Evolutionary conservation across 2,888 invertebrate genomes (phyloP).

Genomic region (Cephus sareptanus): DNA sequence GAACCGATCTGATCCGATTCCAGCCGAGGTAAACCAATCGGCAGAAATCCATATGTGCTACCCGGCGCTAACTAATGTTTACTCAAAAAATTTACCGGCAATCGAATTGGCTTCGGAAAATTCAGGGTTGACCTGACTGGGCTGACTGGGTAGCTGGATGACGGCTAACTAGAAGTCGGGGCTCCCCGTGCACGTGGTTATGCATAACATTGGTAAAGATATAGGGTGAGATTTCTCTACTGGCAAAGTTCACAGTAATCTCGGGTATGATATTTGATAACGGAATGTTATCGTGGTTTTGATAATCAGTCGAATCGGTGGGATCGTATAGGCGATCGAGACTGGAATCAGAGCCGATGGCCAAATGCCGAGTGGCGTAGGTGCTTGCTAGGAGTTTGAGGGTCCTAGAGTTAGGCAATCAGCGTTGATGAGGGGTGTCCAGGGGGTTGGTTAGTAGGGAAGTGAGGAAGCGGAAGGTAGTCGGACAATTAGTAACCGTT

Average conservation of each 20-base stretch:
- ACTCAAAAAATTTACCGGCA: slow-evolving; percentile 58
- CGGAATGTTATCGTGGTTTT: not conserved
- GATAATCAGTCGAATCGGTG: not conserved
- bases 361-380: not conserved
- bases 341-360: not conserved
- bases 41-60: slow-evolving; percentile 20
- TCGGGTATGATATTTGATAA: not conserved
- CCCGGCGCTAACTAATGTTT: slow-evolving; percentile 65
- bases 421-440: slow-evolving; percentile 61
- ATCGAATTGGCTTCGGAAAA: slow-evolving; percentile 19
- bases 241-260: not conserved
- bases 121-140: not conserved
- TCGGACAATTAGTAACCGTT: slow-evolving; percentile 62
- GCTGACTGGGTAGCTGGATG: slow-evolving; percentile 4
- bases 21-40: slow-evolving; percentile 33
- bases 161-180: not conserved
- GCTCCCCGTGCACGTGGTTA: not conserved
- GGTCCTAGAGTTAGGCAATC: slow-evolving; percentile 65
- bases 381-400: slow-evolving; percentile 41
- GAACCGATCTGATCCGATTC: slow-evolving; percentile 53
- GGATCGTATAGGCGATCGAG: not conserved
- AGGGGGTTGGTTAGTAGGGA: slow-evolving; percentile 29
- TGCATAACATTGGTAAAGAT: not conserved
- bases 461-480: slow-evolving; percentile 37
- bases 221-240: not conserved